Percentiles rank a stretch among this genome's conserved stretches.
phyloP scores from a whole-genome alignment of 2,888 invertebrate species.

The Diogma glabrata region DNA sequence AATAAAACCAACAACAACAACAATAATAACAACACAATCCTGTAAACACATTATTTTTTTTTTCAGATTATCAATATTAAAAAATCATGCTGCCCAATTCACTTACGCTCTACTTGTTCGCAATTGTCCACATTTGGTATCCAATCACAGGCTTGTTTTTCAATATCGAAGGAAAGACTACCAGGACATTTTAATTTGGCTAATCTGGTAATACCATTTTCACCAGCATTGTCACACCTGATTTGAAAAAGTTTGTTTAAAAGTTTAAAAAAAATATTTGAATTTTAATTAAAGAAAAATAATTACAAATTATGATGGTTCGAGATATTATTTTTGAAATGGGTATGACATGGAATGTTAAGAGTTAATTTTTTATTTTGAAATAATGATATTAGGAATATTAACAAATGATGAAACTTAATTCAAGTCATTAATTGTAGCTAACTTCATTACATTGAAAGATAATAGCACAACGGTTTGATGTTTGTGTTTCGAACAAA shows the following conservation, averaged over 20 bases:
- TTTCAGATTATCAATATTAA: background rate
- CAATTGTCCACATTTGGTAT: constrained; percentile 94
- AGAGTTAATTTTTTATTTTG: too few species aligned
- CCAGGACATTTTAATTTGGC: constrained; percentile 82
- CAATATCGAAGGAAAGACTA: constrained; percentile 87
- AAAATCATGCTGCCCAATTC: constrained; percentile 19
- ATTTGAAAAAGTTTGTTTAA: background rate
- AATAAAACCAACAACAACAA: background rate
- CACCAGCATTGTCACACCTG: constrained; percentile 87
- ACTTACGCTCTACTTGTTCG: constrained; percentile 89
- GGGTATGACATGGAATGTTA: too few species aligned
- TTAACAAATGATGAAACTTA: too few species aligned
- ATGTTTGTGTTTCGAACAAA: too few species aligned
- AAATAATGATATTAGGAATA: too few species aligned
- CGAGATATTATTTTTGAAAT: too few species aligned
- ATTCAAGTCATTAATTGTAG: too few species aligned
- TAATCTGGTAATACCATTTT: constrained; percentile 75
- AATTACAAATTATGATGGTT: too few species aligned
- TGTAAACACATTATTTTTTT: background rate
- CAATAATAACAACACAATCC: background rate
- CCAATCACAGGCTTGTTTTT: constrained; percentile 93
- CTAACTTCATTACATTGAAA: too few species aligned
- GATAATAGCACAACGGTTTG: too few species aligned
- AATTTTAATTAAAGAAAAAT: too few species aligned
- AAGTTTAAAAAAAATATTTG: too few species aligned